phyloP scores from a whole-genome alignment of 1,140 invertebrate genomes.

The Rhagoletis zephyria region DNA sequence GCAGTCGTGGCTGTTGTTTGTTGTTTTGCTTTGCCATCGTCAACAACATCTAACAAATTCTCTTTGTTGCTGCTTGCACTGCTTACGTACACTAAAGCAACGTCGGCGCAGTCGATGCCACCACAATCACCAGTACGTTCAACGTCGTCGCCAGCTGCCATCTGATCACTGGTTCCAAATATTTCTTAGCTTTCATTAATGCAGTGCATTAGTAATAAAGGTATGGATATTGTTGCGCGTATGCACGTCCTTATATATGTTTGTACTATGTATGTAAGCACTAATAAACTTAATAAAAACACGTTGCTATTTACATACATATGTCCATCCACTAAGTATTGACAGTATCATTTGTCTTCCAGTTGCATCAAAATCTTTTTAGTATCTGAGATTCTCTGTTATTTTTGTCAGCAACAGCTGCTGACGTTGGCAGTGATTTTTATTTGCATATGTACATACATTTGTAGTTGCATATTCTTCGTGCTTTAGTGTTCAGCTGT shows the following conservation, averaged over 20 bases:
- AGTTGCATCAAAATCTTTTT: neutral
- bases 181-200: conserved; percentile 14
- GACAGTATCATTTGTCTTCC: too few species aligned
- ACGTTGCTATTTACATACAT: too few species aligned
- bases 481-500: neutral
- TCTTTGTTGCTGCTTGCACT: conserved; percentile 41
- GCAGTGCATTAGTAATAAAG: neutral
- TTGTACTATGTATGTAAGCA: neutral
- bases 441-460: neutral
- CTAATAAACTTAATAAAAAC: too few species aligned
- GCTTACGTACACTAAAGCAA: conserved; percentile 49
- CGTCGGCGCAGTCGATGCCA: neutral
- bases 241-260: neutral
- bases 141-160: neutral
- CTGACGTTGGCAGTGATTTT: conserved; percentile 42
- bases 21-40: conserved; percentile 50
- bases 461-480: neutral
- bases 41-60: conserved; percentile 50
- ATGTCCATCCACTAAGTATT: too few species aligned
- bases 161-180: neutral
- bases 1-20: conserved; percentile 32
- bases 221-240: neutral
- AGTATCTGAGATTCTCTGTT: too few species aligned
- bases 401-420: neutral
- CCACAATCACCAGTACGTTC: neutral